Base-by-base conservation (phyloP, 2,888 invertebrate species). In the Zygothrica quintamaculata region DNA sequence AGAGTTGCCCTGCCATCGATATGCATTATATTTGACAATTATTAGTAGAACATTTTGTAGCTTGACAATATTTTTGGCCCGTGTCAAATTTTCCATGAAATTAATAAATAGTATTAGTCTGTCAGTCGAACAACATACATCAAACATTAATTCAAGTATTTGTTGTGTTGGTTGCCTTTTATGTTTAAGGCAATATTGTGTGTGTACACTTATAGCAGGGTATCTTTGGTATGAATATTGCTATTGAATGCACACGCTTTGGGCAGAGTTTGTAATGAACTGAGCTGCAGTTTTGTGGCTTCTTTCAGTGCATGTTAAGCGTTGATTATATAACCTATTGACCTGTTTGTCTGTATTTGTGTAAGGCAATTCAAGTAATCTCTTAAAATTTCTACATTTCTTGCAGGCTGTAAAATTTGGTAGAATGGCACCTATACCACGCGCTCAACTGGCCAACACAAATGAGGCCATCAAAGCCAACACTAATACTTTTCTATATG, bases 361-460 rank as follows among this genome's bases (percentile, higher is more conserved):
- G 53, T 43, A 53, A 16, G 25, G 39, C 39, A 51, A 42, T 50
- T 47, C 8, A 33, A 22, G 37, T 46, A 72, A 55, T 9, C 12
- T 58, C 39, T 53, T 47, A 0, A 15, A 31, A 39, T 9, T 29
- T 6, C 48, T 39, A 44, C 15, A 33, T 70, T 12, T 51, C 18
- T 61, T 58, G 34, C 43, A 69, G 65, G n/a, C 16, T 8, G 7
- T 11, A 6, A 7, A 34, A 7, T 26, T 33, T 26, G 15, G 15
- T 25, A 82, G 69, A 67, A 89, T 90, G 90, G 89, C 90, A 43
- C 89, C 89, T 22, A 89, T 90, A 89, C 90, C 90, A 48, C 84
- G 86, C 58, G 76, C 84, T 31, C 68, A 82, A 56, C 72, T 88
- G 58, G 47, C 74, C 46, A 72, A 65, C 56, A 69, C 55, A 56